These are phyloP conservation scores for Cephus spinipes DNA, from an alignment of 2,888 invertebrate genomes.

Conservation along the genomic window DNA sequence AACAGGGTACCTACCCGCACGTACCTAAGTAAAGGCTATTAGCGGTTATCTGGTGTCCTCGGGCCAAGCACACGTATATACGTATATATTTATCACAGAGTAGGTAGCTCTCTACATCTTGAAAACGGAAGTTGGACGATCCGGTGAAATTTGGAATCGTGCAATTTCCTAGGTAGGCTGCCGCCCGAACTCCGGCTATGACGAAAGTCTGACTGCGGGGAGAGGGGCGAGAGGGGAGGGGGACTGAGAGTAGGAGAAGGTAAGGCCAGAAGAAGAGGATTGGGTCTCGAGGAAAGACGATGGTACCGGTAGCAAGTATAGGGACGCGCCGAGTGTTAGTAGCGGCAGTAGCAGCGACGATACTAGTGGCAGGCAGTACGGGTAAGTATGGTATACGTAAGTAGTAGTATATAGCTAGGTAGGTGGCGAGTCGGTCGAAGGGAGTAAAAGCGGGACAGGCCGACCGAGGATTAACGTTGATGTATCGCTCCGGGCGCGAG, in stretches of 20 bases:
- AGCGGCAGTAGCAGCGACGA: neutral
- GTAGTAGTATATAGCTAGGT: neutral
- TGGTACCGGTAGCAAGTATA: neutral
- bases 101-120: neutral
- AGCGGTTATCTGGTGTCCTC: neutral
- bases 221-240: constrained; percentile 1
- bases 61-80: neutral
- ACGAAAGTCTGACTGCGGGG: constrained; percentile 31
- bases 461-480: constrained; percentile 47
- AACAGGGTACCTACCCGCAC: neutral
- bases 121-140: neutral
- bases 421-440: neutral
- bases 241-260: neutral
- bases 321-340: neutral
- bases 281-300: neutral
- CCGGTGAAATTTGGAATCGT: constrained; percentile 33
- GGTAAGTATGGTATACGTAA: neutral
- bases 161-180: constrained; percentile 32
- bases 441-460: constrained; percentile 11
- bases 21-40: neutral
- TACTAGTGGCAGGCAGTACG: neutral
- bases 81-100: neutral
- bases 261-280: neutral
- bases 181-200: constrained; percentile 22
- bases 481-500: constrained; percentile 38